phyloP scores from a whole-genome alignment of 2,113 vertebrate genomes.

The Equus przewalskii region DNA sequence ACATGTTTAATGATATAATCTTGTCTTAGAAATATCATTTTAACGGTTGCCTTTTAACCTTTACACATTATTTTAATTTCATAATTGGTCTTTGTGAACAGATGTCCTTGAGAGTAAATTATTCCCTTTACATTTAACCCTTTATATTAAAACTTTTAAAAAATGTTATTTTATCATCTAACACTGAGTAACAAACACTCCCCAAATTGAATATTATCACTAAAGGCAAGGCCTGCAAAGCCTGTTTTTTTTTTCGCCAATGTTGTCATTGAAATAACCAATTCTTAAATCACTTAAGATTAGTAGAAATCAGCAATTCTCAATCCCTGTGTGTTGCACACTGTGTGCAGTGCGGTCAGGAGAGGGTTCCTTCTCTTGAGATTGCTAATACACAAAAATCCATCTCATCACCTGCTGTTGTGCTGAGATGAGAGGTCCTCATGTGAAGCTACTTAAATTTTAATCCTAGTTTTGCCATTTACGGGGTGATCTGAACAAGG shows the following conservation, averaged over 20 bases:
- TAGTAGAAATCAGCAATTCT: background rate
- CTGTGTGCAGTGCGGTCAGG: too few species aligned
- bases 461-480: background rate
- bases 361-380: background rate
- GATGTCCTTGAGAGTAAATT: background rate
- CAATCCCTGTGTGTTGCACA: background rate
- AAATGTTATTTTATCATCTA: background rate
- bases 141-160: background rate
- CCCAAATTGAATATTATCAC: background rate
- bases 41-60: background rate
- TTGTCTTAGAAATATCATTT: background rate
- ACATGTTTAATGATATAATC: background rate
- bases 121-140: background rate
- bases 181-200: background rate
- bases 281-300: background rate
- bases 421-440: background rate
- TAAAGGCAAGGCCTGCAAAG: background rate
- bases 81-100: background rate
- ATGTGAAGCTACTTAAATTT: background rate
- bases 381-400: background rate
- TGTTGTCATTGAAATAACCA: background rate
- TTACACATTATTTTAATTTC: constrained; percentile 16
- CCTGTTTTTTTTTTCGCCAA: background rate
- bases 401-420: background rate
- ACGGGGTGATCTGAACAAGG: background rate